Evolutionary conservation across 2,888 invertebrate genomes (phyloP), one percentile per base, ranked within the genome.

Genomic region (Silvanus unidentatus): DNA sequence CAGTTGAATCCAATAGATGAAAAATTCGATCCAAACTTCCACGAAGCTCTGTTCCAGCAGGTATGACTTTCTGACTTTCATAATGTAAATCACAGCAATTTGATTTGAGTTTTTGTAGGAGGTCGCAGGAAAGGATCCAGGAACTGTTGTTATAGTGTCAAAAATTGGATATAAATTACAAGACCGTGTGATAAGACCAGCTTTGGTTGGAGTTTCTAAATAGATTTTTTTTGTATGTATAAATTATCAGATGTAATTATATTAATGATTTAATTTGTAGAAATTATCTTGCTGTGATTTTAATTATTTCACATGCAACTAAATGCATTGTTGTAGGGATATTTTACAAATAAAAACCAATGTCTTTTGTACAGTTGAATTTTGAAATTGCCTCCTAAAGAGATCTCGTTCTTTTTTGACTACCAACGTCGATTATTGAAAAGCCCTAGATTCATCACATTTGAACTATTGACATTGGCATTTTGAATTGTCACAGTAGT

Each of bases 131-230:
- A 88, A 87, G 39, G 81, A 82, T 45, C 77, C 92, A 0, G 96
- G 95, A 28, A 90, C 89, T 0, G 86, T 99, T 8, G 88, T 94
- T 2, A 85, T 89, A 1, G 95, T 98, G 1, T 90, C 92, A 45
- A 98, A 99, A 76, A 80, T 93, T 38, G 99, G 99, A 4, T 99
- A 96, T 73, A 93, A 90, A 69, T 75, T 99, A 43, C 89, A 93
- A 62, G 91, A 93, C 65, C 78, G 99, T 57, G 92, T 95, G 58
- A 84, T 99, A 59, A 78, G 99, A 55, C 96, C 99, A 30, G 98
- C 99, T 2, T 75, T 96, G 32, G 99, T 99, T 16, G 99, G 98
- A 12, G 97, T 99, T 12, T 86, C 92, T 34, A 93, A 92, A 73
- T 78, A 73, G 30, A 37, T 37, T 32, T 12, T 12, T 5, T 9